Evolutionary conservation across 2,113 vertebrate genomes (phyloP).

Genomic region (Diphyllodes magnificus): DNA sequence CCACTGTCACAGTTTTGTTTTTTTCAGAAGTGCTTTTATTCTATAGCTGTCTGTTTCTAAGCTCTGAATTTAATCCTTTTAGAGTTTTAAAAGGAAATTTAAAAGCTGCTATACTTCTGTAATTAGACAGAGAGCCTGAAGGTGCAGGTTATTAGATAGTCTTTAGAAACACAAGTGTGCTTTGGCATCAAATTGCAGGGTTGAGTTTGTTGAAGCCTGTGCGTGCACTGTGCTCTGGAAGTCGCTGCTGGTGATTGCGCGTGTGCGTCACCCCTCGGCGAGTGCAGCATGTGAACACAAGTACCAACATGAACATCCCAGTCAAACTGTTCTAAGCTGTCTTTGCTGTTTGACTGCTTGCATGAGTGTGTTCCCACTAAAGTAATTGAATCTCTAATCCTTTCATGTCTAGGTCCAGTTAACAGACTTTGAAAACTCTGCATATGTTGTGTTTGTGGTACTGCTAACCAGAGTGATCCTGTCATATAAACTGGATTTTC

Average conservation of each 20-base stretch:
- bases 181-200: not conserved
- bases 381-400: not conserved
- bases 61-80: not conserved
- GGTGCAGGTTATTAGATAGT: not conserved
- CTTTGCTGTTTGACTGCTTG: not conserved
- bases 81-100: not conserved
- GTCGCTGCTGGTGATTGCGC: not conserved
- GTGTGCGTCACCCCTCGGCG: not conserved
- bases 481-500: conserved; percentile 96
- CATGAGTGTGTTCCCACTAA: not conserved
- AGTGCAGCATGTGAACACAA: not conserved
- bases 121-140: not conserved
- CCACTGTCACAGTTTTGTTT: not conserved
- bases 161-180: not conserved
- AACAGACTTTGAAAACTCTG: conserved; percentile 98
- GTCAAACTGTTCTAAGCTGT: not conserved
- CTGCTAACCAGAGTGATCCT: conserved; percentile 95
- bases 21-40: not conserved
- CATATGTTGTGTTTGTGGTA: conserved; percentile 95
- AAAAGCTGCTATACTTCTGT: not conserved
- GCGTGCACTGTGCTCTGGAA: not conserved
- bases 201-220: not conserved
- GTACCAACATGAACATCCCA: accelerated
- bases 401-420: conserved; percentile 84
- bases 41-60: not conserved